Evolutionary conservation across 2,113 vertebrate genomes (phyloP), one percentile per base, ranked within the genome.

Genomic region (Myrmecophaga tridactyla): DNA sequence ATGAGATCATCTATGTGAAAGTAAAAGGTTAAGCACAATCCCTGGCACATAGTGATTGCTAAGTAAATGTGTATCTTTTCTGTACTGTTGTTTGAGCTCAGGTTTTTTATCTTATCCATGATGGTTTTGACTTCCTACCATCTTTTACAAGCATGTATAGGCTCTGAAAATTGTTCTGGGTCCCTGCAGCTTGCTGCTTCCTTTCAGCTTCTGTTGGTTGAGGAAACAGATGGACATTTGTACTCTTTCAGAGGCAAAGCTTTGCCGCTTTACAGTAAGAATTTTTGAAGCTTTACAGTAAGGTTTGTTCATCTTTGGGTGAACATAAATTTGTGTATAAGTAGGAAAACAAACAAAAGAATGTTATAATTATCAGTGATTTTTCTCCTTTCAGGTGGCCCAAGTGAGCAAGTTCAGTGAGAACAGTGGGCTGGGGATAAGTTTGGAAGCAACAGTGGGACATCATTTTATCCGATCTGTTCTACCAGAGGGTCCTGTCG

Each of bases 391-490:
- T 89, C 85, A 99, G 99, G 99, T 99, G 95, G 99, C 99, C 92
- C 98, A 99, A 58, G 99, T 99, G 97, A 99, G 98, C 98, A 99
- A 99, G 97, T 99, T 99, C 67, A 99, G 98, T 2, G 99, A 99
- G 98, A 99, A 97, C 98, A 99, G 99, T 29, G 99, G 99, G 2
- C 94, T 99, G 93, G 99, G 99, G 34, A 99, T 99, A 98, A 99
- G 99, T 96, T 98, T 99, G 89, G 99, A 99, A 97, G 99, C 99
- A 83, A 98, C 98, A 72, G 98, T 98, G 13, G 99, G 99, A 18
- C 99, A 99, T 98, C 99, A 99, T 98, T 99, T 99, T 98, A 99
- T 99, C 94, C 98, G 99, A 80, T 99, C 99, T 29, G 97, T 99
- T 31, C 98, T 99, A 85, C 99, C 99, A 0, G 99, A 99, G 96